Evolutionary conservation across 2,888 invertebrate genomes (phyloP).

Genomic region (Troilus luridus): DNA sequence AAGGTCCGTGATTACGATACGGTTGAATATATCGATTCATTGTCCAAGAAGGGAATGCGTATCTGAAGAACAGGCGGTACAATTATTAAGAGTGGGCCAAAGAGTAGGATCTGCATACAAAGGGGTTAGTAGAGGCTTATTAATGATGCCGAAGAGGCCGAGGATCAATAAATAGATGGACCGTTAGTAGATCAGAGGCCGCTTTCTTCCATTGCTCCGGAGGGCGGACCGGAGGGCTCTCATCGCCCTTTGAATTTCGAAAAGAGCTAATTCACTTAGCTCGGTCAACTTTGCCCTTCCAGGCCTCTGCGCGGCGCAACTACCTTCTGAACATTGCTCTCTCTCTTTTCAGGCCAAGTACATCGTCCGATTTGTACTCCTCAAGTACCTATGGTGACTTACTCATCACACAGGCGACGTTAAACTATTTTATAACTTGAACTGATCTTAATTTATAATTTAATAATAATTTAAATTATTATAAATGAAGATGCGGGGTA

Average conservation of each 20-base stretch:
- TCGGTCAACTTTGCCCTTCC: not conserved
- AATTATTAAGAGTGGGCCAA: slow-evolving; percentile 20
- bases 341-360: not conserved
- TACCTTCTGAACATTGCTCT: not conserved
- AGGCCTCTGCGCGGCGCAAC: not conserved
- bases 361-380: not conserved
- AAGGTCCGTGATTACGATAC: not conserved
- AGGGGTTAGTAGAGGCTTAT: slow-evolving; percentile 26
- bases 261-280: slow-evolving; percentile 20
- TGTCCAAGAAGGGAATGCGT: slow-evolving; percentile 12
- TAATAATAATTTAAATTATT: too few relatives aligned
- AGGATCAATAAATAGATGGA: slow-evolving; percentile 14
- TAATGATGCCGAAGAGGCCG: slow-evolving; percentile 11
- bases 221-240: not conserved
- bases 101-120: slow-evolving; percentile 40
- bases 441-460: too few relatives aligned
- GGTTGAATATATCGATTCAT: not conserved
- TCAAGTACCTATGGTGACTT: not conserved
- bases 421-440: too few relatives aligned
- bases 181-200: slow-evolving; percentile 44
- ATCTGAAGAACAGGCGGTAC: not conserved
- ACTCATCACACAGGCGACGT: too few relatives aligned
- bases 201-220: slow-evolving; percentile 3
- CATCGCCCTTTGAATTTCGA: slow-evolving; percentile 7
- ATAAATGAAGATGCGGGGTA: too few relatives aligned